Evolutionary conservation across 2,113 vertebrate species (phyloP), one percentile per base, ranked within the genome.

Genomic region (Phaetusa simplex): DNA sequence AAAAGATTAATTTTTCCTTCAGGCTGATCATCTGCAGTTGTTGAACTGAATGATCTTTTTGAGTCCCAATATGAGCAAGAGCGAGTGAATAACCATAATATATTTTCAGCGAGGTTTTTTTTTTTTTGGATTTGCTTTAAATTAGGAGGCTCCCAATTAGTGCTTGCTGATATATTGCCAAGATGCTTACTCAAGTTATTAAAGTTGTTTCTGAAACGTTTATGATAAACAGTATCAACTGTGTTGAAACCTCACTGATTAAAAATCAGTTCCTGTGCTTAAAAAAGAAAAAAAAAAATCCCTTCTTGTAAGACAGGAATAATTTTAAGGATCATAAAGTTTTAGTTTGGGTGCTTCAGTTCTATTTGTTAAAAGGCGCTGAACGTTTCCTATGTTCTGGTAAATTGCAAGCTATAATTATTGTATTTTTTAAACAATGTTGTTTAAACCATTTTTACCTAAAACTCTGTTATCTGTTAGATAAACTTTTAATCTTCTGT

Each of bases 181-280:
- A 82, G 42, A n/a, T 50, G 21, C 7, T 77, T 72, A 38, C 52
- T 65, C 19, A 61, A 30, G 40, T 87, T 95, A 27, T 50, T 90
- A 62, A 71, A 90, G 19, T 93, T 95, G 55, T 96, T 95, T 95
- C 69, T 91, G n/a, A 96, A 97, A 91, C 17, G 9, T 81, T 96
- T 94, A 64, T 71, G 56, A 83, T 78, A 52, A 62, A 47, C 65
- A 71, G 36, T 71, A 77, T 90, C 22, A 61, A 52, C 13, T 47
- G 43, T 66, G 26, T 20, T 61, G 61, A 88, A 53, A 58, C 20
- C 9, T 69, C 10, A 19, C 23, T 43, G 73, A 88, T 74, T 40
- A 58, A 85, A 67, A 81, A 84, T 30, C 1, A 77, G 14, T 20
- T 90, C 30, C 20, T 82, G 6, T 74, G 34, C 17, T 84, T 69